Percentiles rank a stretch among this genome's conserved stretches.
Conservation (phyloP, 2,888 invertebrate species). For the Nomada fabriciana region DNA sequence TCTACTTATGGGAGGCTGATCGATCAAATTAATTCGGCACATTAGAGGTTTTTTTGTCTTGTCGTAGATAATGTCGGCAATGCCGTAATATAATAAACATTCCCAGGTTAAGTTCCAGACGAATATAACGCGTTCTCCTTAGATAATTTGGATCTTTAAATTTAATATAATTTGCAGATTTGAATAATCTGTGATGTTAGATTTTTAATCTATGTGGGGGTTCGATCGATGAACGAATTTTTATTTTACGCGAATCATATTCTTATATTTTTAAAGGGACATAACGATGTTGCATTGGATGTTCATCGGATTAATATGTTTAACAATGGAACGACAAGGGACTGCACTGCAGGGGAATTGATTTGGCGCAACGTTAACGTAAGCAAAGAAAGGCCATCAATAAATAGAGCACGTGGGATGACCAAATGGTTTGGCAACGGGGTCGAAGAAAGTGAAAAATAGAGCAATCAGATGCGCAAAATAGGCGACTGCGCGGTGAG, state of each 20-base stretch:
- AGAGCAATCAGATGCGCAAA: constrained; percentile 41
- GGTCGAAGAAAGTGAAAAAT: constrained; percentile 52
- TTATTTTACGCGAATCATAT: too few species aligned
- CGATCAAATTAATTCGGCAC: constrained; percentile 29
- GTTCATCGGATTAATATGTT: background rate
- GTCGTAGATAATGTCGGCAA: background rate
- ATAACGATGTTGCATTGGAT: too few species aligned
- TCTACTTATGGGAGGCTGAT: background rate
- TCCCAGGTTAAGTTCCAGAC: background rate
- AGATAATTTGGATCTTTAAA: too few species aligned
- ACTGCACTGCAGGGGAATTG: constrained; percentile 36
- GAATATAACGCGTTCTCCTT: background rate
- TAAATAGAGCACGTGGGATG: constrained; percentile 31
- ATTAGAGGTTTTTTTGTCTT: background rate
- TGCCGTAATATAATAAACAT: constrained; percentile 7
- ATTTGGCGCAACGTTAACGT: constrained; percentile 34
- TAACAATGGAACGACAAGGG: background rate
- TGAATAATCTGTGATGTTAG: too few species aligned
- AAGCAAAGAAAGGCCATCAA: constrained; percentile 29
- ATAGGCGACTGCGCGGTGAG: constrained; percentile 18
- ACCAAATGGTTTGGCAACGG: constrained; percentile 32
- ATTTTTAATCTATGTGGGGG: too few species aligned
- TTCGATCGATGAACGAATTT: too few species aligned
- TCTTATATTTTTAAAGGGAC: too few species aligned
- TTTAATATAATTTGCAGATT: too few species aligned